Evolutionary conservation across 2,888 invertebrate genomes (phyloP), one percentile per base, ranked within the genome.

Genomic region (Osmoderma eremita): DNA sequence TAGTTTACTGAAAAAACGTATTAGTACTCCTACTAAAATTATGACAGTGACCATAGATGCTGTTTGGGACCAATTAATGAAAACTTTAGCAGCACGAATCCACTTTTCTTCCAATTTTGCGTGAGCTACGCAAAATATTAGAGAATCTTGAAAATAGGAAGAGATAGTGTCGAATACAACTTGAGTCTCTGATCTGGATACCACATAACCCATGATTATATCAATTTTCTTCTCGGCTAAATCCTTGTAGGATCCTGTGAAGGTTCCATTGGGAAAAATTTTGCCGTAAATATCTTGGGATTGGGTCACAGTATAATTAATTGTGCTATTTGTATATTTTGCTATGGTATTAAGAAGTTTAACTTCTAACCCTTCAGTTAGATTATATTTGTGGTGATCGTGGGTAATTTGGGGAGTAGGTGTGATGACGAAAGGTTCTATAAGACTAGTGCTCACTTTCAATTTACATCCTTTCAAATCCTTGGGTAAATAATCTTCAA

Each of bases 81-180:
- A 65, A 22, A 72, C 67, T 10, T 73, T 67, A 1, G 72, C 49
- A 4, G 77, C 56, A 58, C 73, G 72, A n/a, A 67, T 68, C 77
- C 77, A 77, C 48, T 74, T 68, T 0, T 74, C 67, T 6, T 69
- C 38, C 41, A 66, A 69, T 48, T 75, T 73, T 2, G 79, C 77
- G 63, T 79, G 78, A 0, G 81, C 78, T 2, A 79, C 79, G 41
- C 81, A 79, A 77, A 79, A 80, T 0, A 76, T 71, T 3, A 80
- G 68, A 3, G 76, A 74, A 67, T 81, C 81, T 51, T 78, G 77
- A 17, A 76, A 70, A 67, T 80, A 80, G 1, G 79, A 74, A 3
- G 73, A 62, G 13, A 78, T 78, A 8, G 74, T 67, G 64, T 81
- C 81, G 41, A 81, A 77, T 65, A 70, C 70, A 12, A 67, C 42